A percentile compares a stretch with the other conserved stretches of the same genome.
Conservation (phyloP, 1,140 invertebrate genomes). For the Tetramorium simillimum region DNA sequence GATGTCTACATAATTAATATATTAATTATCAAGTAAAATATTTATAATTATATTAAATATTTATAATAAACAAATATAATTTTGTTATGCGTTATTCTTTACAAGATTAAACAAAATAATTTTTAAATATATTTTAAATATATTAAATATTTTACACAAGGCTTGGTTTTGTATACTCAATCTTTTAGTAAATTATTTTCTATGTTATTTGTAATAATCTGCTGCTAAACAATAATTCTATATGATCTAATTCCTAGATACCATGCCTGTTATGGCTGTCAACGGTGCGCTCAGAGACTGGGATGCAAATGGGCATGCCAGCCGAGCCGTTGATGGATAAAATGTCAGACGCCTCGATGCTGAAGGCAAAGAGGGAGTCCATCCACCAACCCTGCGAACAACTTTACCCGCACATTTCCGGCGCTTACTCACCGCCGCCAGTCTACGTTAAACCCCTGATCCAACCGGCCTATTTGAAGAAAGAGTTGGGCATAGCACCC, state of each 20-base stretch:
- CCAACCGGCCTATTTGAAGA: constrained; percentile 63
- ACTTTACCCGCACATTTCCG: constrained; percentile 65
- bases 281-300: constrained; percentile 74
- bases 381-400: constrained; percentile 78
- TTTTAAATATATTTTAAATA: background rate
- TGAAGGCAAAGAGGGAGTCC: constrained; percentile 77
- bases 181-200: background rate
- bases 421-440: constrained; percentile 62
- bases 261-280: constrained; percentile 78
- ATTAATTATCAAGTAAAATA: background rate
- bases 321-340: constrained; percentile 64
- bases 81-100: background rate
- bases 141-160: background rate
- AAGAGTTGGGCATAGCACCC: constrained; percentile 58
- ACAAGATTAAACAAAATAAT: background rate
- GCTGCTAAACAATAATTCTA: background rate
- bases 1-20: background rate
- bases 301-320: constrained; percentile 65
- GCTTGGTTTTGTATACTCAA: background rate
- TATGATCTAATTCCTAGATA: constrained; percentile 63
- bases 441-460: constrained; percentile 70
- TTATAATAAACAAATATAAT: background rate
- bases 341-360: constrained; percentile 55
- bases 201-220: background rate
- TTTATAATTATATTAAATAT: background rate